Conservation (phyloP, 2,888 invertebrate genomes). For the Dysmachus trigonus region DNA sequence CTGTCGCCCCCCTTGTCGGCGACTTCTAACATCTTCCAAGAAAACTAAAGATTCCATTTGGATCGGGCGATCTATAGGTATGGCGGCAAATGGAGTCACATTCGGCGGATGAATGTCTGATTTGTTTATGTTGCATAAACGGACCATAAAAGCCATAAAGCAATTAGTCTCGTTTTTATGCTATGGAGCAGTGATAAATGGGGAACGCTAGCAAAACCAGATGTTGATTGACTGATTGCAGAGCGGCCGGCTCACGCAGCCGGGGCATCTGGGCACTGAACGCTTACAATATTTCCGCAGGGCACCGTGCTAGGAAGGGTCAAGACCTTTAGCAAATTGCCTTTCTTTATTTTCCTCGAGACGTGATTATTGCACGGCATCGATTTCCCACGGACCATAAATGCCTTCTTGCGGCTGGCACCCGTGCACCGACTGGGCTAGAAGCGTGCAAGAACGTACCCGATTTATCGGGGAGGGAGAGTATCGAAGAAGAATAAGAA, state of each 20-base stretch:
- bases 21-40: constrained; percentile 28
- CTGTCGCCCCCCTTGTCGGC: constrained; percentile 21
- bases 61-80: neutral
- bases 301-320: constrained; percentile 5
- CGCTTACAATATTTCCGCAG: constrained; percentile 1
- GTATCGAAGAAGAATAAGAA: neutral
- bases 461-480: neutral
- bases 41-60: neutral
- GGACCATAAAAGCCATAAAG: constrained; percentile 38
- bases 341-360: constrained; percentile 11
- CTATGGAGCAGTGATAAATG: constrained; percentile 2
- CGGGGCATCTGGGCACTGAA: neutral
- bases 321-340: constrained; percentile 10
- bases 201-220: constrained; percentile 15
- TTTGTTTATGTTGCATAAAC: constrained; percentile 37
- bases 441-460: neutral
- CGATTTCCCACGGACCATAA: constrained; percentile 1
- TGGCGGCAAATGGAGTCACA: neutral
- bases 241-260: neutral
- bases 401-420: neutral
- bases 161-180: constrained; percentile 23
- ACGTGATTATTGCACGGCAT: constrained; percentile 4
- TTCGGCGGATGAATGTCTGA: neutral
- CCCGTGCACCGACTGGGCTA: neutral
- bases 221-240: constrained; percentile 35